These are phyloP conservation scores for Vanessa tameamea DNA, from an alignment of 1,140 invertebrate genomes.

Conservation along the genomic window DNA sequence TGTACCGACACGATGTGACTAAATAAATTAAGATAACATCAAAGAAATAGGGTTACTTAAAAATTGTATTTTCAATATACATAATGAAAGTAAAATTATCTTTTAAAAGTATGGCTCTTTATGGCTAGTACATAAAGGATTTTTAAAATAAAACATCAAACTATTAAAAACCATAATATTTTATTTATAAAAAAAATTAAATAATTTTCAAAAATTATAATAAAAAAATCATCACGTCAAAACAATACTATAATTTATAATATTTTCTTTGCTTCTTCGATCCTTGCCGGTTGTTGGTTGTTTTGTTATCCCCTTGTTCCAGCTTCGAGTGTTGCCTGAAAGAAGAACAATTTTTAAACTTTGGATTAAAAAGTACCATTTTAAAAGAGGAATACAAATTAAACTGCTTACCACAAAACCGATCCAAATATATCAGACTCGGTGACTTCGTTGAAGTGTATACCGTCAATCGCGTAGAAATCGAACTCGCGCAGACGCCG, in stretches of 20 bases:
- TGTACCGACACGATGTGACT: too few species aligned
- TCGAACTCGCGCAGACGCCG: conserved; percentile 65
- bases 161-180: not conserved
- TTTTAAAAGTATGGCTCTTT: too few species aligned
- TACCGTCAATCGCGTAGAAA: conserved; percentile 58
- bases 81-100: too few species aligned
- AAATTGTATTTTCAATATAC: too few species aligned
- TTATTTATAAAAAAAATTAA: conserved; percentile 1
- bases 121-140: too few species aligned
- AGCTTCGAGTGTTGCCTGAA: conserved; percentile 46
- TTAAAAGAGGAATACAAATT: not conserved
- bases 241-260: conserved; percentile 18
- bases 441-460: conserved; percentile 72
- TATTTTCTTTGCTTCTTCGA: conserved; percentile 31
- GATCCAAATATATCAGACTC: conserved; percentile 69
- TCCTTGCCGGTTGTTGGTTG: conserved; percentile 33
- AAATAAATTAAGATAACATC: too few species aligned
- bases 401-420: conserved; percentile 52
- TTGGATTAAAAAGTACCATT: conserved; percentile 5
- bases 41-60: too few species aligned
- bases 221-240: conserved; percentile 5
- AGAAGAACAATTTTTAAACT: conserved; percentile 10
- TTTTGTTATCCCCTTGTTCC: conserved; percentile 48
- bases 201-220: conserved; percentile 23
- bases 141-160: conserved; percentile 11